These are phyloP conservation scores for Clivina fossor DNA, from an alignment of 2,888 invertebrate species.

Conservation along the genomic window DNA sequence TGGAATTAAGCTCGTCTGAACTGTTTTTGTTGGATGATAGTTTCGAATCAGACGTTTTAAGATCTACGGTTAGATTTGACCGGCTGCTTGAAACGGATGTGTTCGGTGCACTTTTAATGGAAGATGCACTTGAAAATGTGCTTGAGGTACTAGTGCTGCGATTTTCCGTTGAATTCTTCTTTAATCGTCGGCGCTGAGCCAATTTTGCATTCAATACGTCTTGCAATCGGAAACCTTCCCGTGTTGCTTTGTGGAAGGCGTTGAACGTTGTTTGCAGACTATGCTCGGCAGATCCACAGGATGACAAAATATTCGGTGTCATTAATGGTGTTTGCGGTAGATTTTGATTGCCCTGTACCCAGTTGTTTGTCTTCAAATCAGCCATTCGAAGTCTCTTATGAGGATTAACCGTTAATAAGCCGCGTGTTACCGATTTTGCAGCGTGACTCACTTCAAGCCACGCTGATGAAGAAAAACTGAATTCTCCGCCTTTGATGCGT, in stretches of 20 bases:
- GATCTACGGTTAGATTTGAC: slow-evolving; percentile 34
- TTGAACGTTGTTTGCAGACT: slow-evolving; percentile 65
- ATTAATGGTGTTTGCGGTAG: slow-evolving; percentile 60
- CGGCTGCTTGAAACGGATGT: slow-evolving; percentile 41
- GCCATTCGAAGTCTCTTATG: slow-evolving; percentile 67
- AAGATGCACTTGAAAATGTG: slow-evolving; percentile 52
- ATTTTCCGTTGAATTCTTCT: slow-evolving; percentile 57
- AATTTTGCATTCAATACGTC: slow-evolving; percentile 72
- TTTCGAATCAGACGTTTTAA: slow-evolving; percentile 43
- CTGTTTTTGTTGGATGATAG: slow-evolving; percentile 22
- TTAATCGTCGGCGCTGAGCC: slow-evolving; percentile 67
- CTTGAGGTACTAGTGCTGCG: slow-evolving; percentile 49
- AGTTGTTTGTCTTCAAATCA: slow-evolving; percentile 67
- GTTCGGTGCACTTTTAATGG: slow-evolving; percentile 47
- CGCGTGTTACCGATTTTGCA: slow-evolving; percentile 74
- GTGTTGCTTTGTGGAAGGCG: slow-evolving; percentile 68
- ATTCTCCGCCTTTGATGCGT: slow-evolving; percentile 76
- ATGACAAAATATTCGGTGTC: slow-evolving; percentile 62
- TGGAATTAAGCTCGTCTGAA: slow-evolving; percentile 35
- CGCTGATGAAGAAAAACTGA: slow-evolving; percentile 68
- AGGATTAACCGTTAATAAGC: slow-evolving; percentile 79
- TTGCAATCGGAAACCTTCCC: slow-evolving; percentile 72
- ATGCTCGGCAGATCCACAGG: slow-evolving; percentile 55
- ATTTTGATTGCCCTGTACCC: slow-evolving; percentile 59
- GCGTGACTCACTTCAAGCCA: slow-evolving; percentile 74